Percentiles rank a stretch among this genome's conserved stretches.
phyloP scores from a whole-genome alignment of 2,888 invertebrate species.

The Lissocephala sabroskyi region DNA sequence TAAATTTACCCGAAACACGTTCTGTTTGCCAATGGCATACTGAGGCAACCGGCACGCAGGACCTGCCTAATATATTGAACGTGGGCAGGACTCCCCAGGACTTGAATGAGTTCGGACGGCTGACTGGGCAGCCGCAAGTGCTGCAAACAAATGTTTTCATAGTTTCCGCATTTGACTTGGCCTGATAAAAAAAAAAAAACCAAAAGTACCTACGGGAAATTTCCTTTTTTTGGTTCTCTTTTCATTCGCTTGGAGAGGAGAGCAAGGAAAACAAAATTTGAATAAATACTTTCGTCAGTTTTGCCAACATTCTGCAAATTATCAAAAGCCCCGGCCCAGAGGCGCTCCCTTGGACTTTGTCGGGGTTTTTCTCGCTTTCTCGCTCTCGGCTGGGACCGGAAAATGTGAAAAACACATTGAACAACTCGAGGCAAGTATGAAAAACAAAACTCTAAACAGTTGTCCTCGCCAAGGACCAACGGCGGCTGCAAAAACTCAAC shows the following conservation, averaged over 20 bases:
- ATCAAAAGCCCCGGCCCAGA: neutral
- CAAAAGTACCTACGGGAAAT: too few relatives aligned
- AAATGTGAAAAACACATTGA: neutral
- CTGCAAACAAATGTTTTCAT: neutral
- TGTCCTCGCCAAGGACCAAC: neutral
- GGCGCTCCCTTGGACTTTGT: too few relatives aligned
- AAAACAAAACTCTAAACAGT: neutral
- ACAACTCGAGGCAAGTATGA: neutral
- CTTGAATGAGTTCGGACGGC: too few relatives aligned
- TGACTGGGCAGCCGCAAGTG: neutral
- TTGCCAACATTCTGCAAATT: neutral
- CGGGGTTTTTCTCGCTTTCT: too few relatives aligned
- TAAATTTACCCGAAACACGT: slow-evolving; percentile 1
- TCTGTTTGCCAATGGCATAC: neutral
- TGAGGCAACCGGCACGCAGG: too few relatives aligned
- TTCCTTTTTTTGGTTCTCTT: too few relatives aligned
- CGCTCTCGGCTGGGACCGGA: too few relatives aligned
- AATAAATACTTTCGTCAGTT: neutral
- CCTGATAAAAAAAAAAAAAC: too few relatives aligned
- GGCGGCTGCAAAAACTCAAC: neutral
- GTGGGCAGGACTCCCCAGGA: neutral
- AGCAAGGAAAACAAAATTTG: neutral
- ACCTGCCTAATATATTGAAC: neutral
- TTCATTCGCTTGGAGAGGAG: too few relatives aligned
- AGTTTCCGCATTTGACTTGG: neutral